Base-by-base conservation (phyloP, 2,888 invertebrate species). In the Euzetes globulus region DNA sequence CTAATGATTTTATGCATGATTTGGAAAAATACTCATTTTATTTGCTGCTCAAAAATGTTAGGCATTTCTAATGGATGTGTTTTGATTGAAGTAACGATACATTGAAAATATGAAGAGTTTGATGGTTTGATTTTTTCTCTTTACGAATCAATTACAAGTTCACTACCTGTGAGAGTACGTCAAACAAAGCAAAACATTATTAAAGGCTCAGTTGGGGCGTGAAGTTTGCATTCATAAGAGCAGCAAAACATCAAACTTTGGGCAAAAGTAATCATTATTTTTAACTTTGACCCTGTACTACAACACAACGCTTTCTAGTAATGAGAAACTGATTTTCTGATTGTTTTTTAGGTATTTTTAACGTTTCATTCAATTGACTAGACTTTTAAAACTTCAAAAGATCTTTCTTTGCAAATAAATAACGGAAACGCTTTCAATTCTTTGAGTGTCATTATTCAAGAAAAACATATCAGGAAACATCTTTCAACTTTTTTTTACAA, bases 171-270 rank as follows among this genome's bases (percentile, higher is more conserved):
- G 25, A 55, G 13, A 13, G 55, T 55, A 55, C 55, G 55, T 15
- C 55, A 63, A 37, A 63, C 63, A 37, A 37, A 63, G 33, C 15
- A 25, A 15, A 29, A 19, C 27, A 19, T 29, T 19, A 63, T 63
- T 33, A 63, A 29, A n/a, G 33, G 37, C 7, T 63, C 37, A 17
- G 37, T 63, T 63, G n/a, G 63, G 63, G 60, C 63, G 63, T 63
- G 37, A 63, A 63, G 63, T 33, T 63, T 63, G 37, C 37, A 33
- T 33, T 63, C n/a, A 63, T 63, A 63, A 33, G 33, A 13, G 11
- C 6, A 63, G 29, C 37, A 33, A 63, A 33, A 15, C 52, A 52
- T 52, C 52, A 19, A 52, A 55, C 6, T 9, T 55, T 11, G 15
- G 13, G 25, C 19, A 15, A 52, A 52, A 52, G 52, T 47, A 47